phyloP scores from a whole-genome alignment of 2,113 vertebrate genomes.

The Pica pica region DNA sequence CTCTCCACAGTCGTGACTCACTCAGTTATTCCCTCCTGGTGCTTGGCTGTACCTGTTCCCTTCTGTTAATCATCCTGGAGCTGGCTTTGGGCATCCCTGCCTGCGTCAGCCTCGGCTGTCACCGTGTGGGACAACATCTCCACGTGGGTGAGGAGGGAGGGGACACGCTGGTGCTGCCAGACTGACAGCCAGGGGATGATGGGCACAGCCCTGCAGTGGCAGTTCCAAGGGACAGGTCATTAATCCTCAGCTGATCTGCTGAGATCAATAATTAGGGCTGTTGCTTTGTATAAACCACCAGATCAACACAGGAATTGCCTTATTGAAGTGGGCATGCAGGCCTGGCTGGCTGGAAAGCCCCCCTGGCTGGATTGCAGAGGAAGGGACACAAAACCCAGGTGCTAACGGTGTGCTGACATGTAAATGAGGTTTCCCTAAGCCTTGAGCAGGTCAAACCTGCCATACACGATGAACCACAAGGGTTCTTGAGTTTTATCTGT shows the following conservation, averaged over 20 bases:
- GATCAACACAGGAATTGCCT: not conserved
- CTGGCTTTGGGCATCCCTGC: not conserved
- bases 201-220: not conserved
- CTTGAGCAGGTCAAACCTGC: not conserved
- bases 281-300: not conserved
- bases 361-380: not conserved
- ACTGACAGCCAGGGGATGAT: rapidly evolving
- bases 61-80: not conserved
- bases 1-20: not conserved
- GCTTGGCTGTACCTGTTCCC: not conserved
- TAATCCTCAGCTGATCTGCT: not conserved
- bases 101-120: rapidly evolving
- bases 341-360: not conserved
- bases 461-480: not conserved
- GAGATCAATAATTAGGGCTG: not conserved
- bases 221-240: not conserved
- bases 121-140: rapidly evolving
- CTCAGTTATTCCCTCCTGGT: not conserved
- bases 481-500: not conserved
- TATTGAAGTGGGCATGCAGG: not conserved
- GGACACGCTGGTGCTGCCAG: not conserved
- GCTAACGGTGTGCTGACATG: rapidly evolving
- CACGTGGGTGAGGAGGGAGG: not conserved
- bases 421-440: not conserved
- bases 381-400: not conserved